Evolutionary conservation across 2,888 invertebrate species (phyloP).

Genomic region (Dynastes hyllus): DNA sequence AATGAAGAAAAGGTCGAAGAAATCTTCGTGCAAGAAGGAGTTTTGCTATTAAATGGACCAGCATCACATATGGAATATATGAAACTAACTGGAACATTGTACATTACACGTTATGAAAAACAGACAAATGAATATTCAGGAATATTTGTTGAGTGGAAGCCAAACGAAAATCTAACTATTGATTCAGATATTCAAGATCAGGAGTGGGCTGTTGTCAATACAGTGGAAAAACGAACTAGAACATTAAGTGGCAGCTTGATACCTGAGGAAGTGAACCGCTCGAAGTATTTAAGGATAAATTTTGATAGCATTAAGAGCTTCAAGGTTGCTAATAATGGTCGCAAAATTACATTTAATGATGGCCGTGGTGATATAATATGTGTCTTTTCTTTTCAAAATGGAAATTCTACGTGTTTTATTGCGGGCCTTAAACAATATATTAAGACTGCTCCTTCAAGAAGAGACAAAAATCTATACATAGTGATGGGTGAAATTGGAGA

Average conservation of each 20-base stretch:
- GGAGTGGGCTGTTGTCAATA: constrained; percentile 90
- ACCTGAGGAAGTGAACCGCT: constrained; percentile 69
- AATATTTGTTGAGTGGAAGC: constrained; percentile 85
- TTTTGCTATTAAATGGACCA: constrained; percentile 80
- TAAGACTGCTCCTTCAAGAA: constrained; percentile 79
- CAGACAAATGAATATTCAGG: constrained; percentile 65
- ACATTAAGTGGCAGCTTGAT: constrained; percentile 75
- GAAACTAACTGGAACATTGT: constrained; percentile 78
- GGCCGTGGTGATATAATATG: constrained; percentile 83
- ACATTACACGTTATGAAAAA: constrained; percentile 78
- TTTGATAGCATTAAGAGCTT: constrained; percentile 80
- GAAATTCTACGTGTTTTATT: constrained; percentile 87
- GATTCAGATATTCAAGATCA: constrained; percentile 86
- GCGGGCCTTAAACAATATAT: constrained; percentile 77
- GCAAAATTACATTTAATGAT: constrained; percentile 78
- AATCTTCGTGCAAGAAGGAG: constrained; percentile 86
- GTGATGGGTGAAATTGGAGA: constrained; percentile 80
- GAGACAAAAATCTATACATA: constrained; percentile 82
- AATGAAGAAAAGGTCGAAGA: constrained; percentile 71
- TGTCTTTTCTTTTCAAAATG: constrained; percentile 91
- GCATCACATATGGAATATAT: constrained; percentile 77
- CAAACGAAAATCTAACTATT: constrained; percentile 85
- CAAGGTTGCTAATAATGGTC: constrained; percentile 74
- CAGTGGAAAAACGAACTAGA: constrained; percentile 79
- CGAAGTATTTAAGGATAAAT: constrained; percentile 74